A percentile compares a stretch with the other conserved stretches of the same genome.
Evolutionary conservation across 2,888 invertebrate genomes (phyloP).

Genomic region (Dynastes grantii): DNA sequence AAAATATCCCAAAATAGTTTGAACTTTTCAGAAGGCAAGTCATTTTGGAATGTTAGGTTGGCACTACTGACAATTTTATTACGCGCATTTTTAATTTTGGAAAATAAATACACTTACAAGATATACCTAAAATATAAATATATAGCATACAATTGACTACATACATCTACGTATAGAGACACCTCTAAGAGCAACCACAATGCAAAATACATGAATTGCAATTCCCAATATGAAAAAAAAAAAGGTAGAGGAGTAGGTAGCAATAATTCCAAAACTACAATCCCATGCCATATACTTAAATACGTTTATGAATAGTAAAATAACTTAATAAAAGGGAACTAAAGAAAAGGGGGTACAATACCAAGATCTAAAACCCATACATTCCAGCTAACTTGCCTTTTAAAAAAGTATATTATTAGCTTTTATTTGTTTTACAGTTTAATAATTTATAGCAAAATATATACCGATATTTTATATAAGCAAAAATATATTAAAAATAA

Average conservation of each 20-base stretch:
- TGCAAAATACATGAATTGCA: not conserved
- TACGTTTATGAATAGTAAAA: not conserved
- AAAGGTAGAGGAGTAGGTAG: not conserved
- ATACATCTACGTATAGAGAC: too few species aligned
- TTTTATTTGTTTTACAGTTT: slow-evolving; percentile 61
- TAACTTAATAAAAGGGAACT: not conserved
- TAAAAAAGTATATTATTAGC: slow-evolving; percentile 60
- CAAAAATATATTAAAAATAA: too few species aligned
- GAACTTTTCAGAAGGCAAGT: slow-evolving; percentile 37
- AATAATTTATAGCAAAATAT: not conserved
- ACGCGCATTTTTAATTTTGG: too few species aligned
- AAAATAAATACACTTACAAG: too few species aligned
- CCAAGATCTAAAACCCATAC: slow-evolving; percentile 19
- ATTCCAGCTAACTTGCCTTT: slow-evolving; percentile 46
- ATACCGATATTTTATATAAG: too few species aligned
- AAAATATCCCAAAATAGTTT: slow-evolving; percentile 44
- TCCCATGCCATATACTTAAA: slow-evolving; percentile 30
- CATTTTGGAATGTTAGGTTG: not conserved
- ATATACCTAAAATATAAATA: too few species aligned
- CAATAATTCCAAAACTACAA: slow-evolving; percentile 14
- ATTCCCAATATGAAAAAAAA: slow-evolving; percentile 5
- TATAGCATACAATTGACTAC: too few species aligned
- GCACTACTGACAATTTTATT: not conserved
- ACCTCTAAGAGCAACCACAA: too few species aligned
- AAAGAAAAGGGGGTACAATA: not conserved